Percentiles rank a stretch among this genome's conserved stretches.
Evolutionary conservation across 92 coral and sea anemone genomes (phyloP).

Genomic region (Blastomussa wellsi): DNA sequence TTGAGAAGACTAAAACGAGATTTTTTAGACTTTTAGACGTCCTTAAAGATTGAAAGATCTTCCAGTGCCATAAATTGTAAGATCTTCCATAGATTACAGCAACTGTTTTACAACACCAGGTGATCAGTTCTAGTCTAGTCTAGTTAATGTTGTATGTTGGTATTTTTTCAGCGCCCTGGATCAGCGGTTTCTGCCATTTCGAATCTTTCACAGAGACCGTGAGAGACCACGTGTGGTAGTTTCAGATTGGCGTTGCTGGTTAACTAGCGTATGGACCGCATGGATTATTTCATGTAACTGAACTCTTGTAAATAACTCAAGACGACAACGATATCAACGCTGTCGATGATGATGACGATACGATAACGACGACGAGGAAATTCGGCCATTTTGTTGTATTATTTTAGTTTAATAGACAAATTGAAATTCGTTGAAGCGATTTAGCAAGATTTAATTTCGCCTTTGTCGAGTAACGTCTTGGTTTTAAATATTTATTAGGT

Average conservation of each 20-base stretch:
- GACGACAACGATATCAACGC: neutral
- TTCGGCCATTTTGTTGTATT: neutral
- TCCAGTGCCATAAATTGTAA: neutral
- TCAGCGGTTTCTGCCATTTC: conserved; percentile 23
- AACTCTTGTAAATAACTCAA: neutral
- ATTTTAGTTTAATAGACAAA: neutral
- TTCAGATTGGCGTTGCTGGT: neutral
- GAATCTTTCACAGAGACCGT: conserved; percentile 16
- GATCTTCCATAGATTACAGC: no score
- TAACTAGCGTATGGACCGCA: neutral
- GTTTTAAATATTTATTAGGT: neutral
- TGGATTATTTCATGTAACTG: no score
- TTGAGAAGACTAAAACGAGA: no score
- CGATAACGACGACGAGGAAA: neutral
- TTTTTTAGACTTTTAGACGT: no score
- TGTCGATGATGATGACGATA: neutral
- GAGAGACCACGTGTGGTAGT: neutral
- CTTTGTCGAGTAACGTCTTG: neutral
- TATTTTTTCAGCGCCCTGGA: conserved; percentile 29
- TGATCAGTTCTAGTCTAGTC: neutral
- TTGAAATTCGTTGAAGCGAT: neutral
- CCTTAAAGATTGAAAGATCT: neutral
- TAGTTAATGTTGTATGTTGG: no score
- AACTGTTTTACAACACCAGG: no score
- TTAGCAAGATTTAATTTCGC: neutral